phyloP scores from a whole-genome alignment of 2,113 vertebrate species.

The Alosa alosa region DNA sequence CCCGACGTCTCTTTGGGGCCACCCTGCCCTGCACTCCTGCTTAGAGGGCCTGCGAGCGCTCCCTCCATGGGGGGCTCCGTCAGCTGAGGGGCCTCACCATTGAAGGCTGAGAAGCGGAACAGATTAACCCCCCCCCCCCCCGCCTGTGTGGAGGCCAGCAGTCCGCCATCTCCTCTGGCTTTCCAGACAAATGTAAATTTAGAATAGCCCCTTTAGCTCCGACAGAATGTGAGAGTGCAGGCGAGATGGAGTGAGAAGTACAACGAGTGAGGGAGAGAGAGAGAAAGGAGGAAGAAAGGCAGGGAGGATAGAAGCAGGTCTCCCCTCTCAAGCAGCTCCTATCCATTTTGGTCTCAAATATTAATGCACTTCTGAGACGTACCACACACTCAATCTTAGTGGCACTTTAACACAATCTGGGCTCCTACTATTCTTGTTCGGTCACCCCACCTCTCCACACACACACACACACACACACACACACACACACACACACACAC shows the following conservation, averaged over 20 bases:
- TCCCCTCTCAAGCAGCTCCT: conserved; percentile 18
- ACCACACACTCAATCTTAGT: conserved; percentile 18
- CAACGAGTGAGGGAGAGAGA: background rate
- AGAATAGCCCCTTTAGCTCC: conserved; percentile 27
- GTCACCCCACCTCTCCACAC: background rate
- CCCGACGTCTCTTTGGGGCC: background rate
- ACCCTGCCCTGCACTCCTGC: background rate
- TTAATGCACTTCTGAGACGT: conserved; percentile 33
- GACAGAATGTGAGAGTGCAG: background rate
- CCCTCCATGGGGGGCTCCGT: background rate
- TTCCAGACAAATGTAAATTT: conserved; percentile 34
- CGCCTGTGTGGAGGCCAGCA: background rate
- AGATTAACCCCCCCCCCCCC: conserved; percentile 9
- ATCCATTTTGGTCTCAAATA: conserved; percentile 39
- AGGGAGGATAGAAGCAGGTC: background rate
- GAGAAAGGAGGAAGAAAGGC: background rate
- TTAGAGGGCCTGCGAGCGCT: background rate
- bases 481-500: background rate
- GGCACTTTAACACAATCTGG: background rate
- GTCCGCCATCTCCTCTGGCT: conserved; percentile 22
- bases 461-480: background rate
- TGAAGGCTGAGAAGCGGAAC: background rate
- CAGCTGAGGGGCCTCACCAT: background rate
- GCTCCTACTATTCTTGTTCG: background rate
- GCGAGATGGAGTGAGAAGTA: background rate